Conservation (phyloP, 2,113 vertebrate genomes). For the Pungitius pungitius region DNA sequence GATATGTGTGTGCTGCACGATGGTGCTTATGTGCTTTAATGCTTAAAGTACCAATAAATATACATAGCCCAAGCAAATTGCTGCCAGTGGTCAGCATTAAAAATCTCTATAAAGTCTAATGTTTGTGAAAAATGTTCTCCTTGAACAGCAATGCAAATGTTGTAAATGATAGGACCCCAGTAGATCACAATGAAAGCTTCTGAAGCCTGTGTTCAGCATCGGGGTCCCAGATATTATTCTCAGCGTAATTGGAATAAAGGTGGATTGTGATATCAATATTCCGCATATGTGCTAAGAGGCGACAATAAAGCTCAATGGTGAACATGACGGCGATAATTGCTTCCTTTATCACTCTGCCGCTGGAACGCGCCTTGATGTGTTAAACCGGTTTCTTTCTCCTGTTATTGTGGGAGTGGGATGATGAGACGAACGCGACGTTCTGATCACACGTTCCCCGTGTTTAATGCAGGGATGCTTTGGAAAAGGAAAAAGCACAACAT, state of each 20-base stretch:
- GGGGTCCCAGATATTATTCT: slow-evolving; percentile 64
- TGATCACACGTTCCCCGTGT: neutral
- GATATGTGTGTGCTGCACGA: slow-evolving; percentile 15
- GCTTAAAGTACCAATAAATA: slow-evolving; percentile 43
- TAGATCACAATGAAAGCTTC: slow-evolving; percentile 58
- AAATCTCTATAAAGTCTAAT: neutral
- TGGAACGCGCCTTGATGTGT: slow-evolving; percentile 32
- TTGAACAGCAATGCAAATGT: slow-evolving; percentile 47
- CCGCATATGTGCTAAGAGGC: slow-evolving; percentile 25
- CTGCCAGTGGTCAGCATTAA: slow-evolving; percentile 21
- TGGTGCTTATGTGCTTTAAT: slow-evolving; percentile 10
- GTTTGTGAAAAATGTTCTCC: slow-evolving; percentile 40
- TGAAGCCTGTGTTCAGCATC: slow-evolving; percentile 55
- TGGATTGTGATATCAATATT: slow-evolving; percentile 63
- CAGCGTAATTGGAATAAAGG: slow-evolving; percentile 70
- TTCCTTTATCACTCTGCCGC: slow-evolving; percentile 60
- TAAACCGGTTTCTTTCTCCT: slow-evolving; percentile 10
- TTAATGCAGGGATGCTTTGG: slow-evolving; percentile 16
- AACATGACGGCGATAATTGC: slow-evolving; percentile 66
- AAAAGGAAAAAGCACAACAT: slow-evolving; percentile 10
- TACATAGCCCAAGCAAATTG: slow-evolving; percentile 29
- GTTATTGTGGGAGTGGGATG: slow-evolving; percentile 28
- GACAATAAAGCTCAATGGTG: slow-evolving; percentile 62
- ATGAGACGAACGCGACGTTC: neutral
- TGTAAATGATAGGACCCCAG: slow-evolving; percentile 50